These are phyloP conservation scores for Eledona agricola DNA, from an alignment of 2,888 invertebrate species.

Conservation along the genomic window DNA sequence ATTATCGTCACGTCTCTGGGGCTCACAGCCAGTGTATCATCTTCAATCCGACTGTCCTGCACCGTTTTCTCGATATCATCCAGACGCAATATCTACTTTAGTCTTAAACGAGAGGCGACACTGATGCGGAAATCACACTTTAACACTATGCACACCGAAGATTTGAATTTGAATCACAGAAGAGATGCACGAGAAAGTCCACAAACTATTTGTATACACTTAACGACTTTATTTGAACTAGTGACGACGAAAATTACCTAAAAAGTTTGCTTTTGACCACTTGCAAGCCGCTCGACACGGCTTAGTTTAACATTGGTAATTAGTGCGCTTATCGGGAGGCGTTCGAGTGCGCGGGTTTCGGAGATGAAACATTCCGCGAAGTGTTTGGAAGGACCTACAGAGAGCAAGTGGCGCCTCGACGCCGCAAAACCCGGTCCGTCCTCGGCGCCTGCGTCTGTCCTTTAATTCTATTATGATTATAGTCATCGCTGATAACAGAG, in stretches of 20 bases:
- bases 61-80: constrained; percentile 12
- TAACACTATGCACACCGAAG: constrained; percentile 24
- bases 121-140: constrained; percentile 14
- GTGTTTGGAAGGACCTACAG: constrained; percentile 48
- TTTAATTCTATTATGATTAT: constrained; percentile 57
- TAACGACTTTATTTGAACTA: no score
- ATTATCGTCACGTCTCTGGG: constrained; percentile 38
- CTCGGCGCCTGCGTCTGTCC: constrained; percentile 56
- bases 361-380: constrained; percentile 51
- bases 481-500: constrained; percentile 56
- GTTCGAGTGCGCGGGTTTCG: constrained; percentile 49
- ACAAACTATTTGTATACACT: no score
- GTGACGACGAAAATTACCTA: no score
- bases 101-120: constrained; percentile 6
- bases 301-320: constrained; percentile 29
- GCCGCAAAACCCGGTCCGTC: constrained; percentile 51
- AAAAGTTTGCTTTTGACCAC: not conserved
- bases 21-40: constrained; percentile 35
- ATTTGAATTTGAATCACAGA: no score
- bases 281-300: not conserved
- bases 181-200: no score
- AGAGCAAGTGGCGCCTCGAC: constrained; percentile 55
- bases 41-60: constrained; percentile 27
- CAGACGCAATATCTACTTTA: constrained; percentile 9
- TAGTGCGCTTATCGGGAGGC: constrained; percentile 49